Base-by-base conservation (phyloP, 2,797 vertebrate species). In the Pseudochirops cupreus region DNA sequence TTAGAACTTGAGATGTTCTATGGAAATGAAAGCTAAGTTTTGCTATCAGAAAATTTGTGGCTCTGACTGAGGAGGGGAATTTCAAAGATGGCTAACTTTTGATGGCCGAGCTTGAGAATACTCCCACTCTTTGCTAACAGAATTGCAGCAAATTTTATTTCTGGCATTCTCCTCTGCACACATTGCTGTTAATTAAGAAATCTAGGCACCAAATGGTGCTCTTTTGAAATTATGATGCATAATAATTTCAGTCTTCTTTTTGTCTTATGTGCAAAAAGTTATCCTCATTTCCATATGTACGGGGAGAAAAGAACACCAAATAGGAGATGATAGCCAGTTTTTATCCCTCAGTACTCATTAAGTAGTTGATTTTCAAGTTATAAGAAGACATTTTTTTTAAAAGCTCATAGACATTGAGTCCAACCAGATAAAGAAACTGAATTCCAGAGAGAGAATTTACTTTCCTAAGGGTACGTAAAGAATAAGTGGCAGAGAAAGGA, bases 261-360 rank as follows among this genome's bases (percentile, higher is more conserved):
- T 95, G 90, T 96, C 96, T 92, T 24, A 94, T 87, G 9, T 29
- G 39, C 39, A 87, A 87, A 87, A 91, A 93, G 56, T 3, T 89
- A 62, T 58, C 91, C 12, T 95, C 14, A 90, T 92, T 95, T 95
- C 57, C 29, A 54, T 89, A 92, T 56, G n/a, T 31, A 95, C 14
- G 91, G 92, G 89, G 57, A 91, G 96, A 96, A 55, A 39, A 95
- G 46, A 96, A 96, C 53, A 53, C 13, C 87, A 50, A 90, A 50
- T 50, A 39, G 24, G 54, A 95, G 53, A 96, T 59, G 93, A 93
- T 31, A 90, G 12, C 1, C 56, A n/a, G 89, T 59, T 55, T 91
- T 92, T 93, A 94, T 95, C 24, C 74, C 74, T 96, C 95, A 91
- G 94, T 96, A 93, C 95, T 96, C 26, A 89, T 9, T 87, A 87